Percentiles rank a stretch among this genome's conserved stretches.
Conservation (phyloP, 1,140 invertebrate species). For the Cydia pomonella region DNA sequence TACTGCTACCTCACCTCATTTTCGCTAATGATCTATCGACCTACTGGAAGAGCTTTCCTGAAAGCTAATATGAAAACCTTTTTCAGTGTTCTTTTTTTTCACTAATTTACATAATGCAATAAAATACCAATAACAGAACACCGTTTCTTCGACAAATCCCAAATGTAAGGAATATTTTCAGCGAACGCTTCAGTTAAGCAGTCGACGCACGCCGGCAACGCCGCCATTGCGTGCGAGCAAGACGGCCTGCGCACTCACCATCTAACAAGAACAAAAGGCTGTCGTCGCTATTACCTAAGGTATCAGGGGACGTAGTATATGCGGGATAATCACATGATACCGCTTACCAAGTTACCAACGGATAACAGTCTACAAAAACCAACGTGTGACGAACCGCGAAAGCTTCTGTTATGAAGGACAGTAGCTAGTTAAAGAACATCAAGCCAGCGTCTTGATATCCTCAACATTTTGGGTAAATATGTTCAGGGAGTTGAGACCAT, state of each 20-base stretch:
- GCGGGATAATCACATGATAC: constrained; percentile 35
- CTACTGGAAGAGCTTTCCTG: too few relatives aligned
- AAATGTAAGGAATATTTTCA: constrained; percentile 19
- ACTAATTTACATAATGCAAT: background rate
- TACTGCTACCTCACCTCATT: too few relatives aligned
- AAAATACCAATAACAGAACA: background rate
- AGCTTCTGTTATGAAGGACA: too few relatives aligned
- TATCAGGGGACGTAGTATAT: constrained; percentile 42
- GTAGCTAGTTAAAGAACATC: too few relatives aligned
- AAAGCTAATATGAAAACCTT: too few relatives aligned
- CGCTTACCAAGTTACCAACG: background rate
- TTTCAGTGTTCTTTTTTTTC: too few relatives aligned
- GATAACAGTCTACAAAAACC: background rate
- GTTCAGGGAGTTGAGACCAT: too few relatives aligned
- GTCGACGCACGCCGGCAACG: background rate
- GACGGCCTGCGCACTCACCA: constrained; percentile 46
- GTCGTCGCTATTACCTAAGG: constrained; percentile 60
- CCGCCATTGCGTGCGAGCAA: constrained; percentile 38
- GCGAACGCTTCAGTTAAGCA: background rate
- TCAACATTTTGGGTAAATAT: too few relatives aligned
- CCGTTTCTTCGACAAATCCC: background rate
- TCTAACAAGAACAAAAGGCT: constrained; percentile 62
- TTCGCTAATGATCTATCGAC: too few relatives aligned
- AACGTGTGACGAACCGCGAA: too few relatives aligned
- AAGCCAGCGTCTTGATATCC: too few relatives aligned